Evolutionary conservation across 1,140 invertebrate species (phyloP).

Genomic region (Lepidurus apus): DNA sequence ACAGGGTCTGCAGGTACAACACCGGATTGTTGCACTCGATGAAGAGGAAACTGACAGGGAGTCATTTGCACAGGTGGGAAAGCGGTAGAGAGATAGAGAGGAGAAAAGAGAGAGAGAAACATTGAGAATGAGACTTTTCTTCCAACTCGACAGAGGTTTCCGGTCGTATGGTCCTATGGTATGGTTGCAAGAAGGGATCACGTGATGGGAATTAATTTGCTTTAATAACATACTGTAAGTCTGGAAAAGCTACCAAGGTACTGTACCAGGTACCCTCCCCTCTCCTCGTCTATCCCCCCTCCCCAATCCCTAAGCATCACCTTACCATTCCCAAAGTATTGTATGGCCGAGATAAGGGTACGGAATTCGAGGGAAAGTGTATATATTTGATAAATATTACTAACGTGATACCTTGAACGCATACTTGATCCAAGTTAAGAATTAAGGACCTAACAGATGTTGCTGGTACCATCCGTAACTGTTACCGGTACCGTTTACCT

Average conservation of each 20-base stretch:
- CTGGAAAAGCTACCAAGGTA: background rate
- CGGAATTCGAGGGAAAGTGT: too few species aligned
- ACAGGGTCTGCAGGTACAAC: background rate
- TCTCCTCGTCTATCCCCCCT: background rate
- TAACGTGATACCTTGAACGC: too few species aligned
- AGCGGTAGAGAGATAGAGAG: background rate
- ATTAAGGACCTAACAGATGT: too few species aligned
- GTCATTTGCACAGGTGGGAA: background rate
- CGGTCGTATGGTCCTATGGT: background rate
- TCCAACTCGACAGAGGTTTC: background rate
- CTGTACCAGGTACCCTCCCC: too few species aligned
- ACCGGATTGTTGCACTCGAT: background rate
- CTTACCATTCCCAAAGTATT: too few species aligned
- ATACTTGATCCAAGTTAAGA: too few species aligned
- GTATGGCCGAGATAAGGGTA: too few species aligned
- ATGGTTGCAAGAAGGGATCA: background rate
- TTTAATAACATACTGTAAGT: background rate
- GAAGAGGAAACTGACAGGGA: slow-evolving; percentile 1
- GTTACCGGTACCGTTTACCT: too few species aligned
- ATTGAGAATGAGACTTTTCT: background rate
- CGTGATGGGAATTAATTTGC: slow-evolving; percentile 8
- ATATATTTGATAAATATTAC: too few species aligned
- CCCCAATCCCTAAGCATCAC: too few species aligned
- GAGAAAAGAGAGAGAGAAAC: background rate
- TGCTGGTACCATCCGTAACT: too few species aligned